Percentiles rank a stretch among this genome's conserved stretches.
phyloP scores from a whole-genome alignment of 92 coral and sea anemone species.

The Parazoanthus swiftii region DNA sequence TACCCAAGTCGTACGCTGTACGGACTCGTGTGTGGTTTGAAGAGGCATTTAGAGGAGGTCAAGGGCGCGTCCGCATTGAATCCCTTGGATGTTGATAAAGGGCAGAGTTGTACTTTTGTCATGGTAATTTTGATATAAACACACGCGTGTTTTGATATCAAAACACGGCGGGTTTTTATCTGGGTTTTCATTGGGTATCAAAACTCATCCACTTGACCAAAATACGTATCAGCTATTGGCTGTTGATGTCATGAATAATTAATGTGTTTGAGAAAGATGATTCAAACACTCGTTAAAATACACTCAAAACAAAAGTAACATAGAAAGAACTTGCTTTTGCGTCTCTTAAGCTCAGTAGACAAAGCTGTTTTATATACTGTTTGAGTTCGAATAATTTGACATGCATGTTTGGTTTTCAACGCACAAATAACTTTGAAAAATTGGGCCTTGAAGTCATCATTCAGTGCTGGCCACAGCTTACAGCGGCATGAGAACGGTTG shows the following conservation, averaged over 20 bases:
- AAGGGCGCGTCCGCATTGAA: too few species aligned
- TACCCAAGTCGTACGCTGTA: slow-evolving; percentile 28
- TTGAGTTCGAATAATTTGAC: slow-evolving; percentile 2
- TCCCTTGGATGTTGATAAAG: background rate
- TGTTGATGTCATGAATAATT: slow-evolving; percentile 22
- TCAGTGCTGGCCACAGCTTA: too few species aligned
- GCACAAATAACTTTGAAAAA: background rate
- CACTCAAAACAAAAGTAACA: background rate
- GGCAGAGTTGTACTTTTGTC: background rate
- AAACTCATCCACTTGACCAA: background rate
- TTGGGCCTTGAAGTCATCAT: too few species aligned
- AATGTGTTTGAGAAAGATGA: too few species aligned
- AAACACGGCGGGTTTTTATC: slow-evolving; percentile 14
- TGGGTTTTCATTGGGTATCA: background rate
- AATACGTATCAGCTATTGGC: slow-evolving; percentile 33
- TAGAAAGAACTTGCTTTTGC: too few species aligned
- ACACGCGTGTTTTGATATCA: slow-evolving; percentile 21
- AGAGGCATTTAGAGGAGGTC: too few species aligned
- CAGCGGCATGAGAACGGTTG: background rate
- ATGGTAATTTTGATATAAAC: background rate
- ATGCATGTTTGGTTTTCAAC: background rate
- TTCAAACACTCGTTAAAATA: too few species aligned
- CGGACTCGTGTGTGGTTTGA: background rate
- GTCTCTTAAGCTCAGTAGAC: too few species aligned
- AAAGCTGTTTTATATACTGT: too few species aligned